These are phyloP conservation scores for Torymus tubicola DNA, from an alignment of 2,888 invertebrate species.

Conservation along the genomic window DNA sequence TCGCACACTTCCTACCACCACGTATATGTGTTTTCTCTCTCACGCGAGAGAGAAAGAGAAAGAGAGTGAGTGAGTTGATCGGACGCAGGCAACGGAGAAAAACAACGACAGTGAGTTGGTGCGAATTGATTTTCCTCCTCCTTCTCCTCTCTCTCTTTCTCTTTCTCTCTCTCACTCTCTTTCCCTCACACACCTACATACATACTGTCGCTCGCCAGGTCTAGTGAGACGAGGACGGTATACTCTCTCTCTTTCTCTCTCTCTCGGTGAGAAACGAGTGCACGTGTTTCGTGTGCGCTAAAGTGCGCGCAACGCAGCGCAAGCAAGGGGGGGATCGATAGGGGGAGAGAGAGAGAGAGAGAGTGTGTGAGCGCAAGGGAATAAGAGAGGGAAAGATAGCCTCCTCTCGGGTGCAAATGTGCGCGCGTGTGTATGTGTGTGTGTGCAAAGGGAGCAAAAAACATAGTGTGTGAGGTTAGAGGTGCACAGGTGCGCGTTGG, in stretches of 20 bases:
- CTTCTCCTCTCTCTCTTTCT: conserved; percentile 29
- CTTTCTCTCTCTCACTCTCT: conserved; percentile 26
- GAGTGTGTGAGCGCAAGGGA: conserved; percentile 56
- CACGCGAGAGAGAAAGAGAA: no score
- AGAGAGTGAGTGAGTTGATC: no score
- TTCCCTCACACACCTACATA: background rate
- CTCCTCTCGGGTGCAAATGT: no score
- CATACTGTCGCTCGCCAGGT: no score
- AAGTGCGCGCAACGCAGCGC: conserved; percentile 21
- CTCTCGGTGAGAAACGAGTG: conserved; percentile 52
- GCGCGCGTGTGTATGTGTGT: no score
- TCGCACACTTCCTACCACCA: no score
- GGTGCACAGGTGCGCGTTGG: conserved; percentile 28
- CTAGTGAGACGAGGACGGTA: conserved; percentile 5
- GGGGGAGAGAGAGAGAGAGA: conserved; percentile 15
- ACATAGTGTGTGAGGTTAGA: conserved; percentile 16
- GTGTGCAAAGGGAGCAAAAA: background rate
- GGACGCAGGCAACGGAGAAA: no score
- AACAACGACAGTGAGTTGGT: conserved; percentile 22
- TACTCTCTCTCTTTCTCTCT: conserved; percentile 49
- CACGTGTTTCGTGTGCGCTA: conserved; percentile 59
- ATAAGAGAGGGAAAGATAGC: conserved; percentile 31
- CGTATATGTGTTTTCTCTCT: no score
- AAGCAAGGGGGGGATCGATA: background rate
- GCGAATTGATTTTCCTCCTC: conserved; percentile 43